Evolutionary conservation across 2,113 vertebrate species (phyloP), one percentile per base, ranked within the genome.

Genomic region (Silurus glanis): DNA sequence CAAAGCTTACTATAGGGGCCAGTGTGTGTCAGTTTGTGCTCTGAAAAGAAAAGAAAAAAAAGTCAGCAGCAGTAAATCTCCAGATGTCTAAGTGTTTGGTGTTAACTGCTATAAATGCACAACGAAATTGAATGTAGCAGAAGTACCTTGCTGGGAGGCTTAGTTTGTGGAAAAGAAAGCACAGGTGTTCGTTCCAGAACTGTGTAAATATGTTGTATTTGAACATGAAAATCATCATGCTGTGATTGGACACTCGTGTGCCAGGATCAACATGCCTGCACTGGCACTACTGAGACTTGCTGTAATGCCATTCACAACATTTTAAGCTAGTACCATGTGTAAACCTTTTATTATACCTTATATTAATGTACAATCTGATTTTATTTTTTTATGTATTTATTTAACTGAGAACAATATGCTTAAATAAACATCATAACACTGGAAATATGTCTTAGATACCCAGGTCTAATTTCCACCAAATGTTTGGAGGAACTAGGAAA

Each of bases 71-170:
- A 28, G 64, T 69, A 37, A 14, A 37, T 69, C 28, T 37, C 66
- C 25, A 69, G 37, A 69, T 5, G 66, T 69, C 16, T 69, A 69
- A 69, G 13, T 37, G 66, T 69, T 69, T 69, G 66, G 66, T 69
- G 66, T 69, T 37, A 69, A 69, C 66, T 69, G 66, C 66, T 14
- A 69, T 37, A 69, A 69, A 69, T 69, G 66, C 66, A 69, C 66
- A 69, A 37, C 37, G 13, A 69, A 69, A 69, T 16, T 69, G 66
- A 69, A 72, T 72, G 37, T 21, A 72, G 17, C 69, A 72, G 37
- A 37, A 72, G 16, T 72, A 47, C 17, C 69, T 21, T 72, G 69
- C 37, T 72, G 69, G 19, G 69, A 72, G 17, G 66, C 25, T 69
- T 69, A 69, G 28, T 72, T 72, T 47, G 37, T 45, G 69, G 69